phyloP scores from a whole-genome alignment of 2,113 vertebrate species.

The Piprites chloris region DNA sequence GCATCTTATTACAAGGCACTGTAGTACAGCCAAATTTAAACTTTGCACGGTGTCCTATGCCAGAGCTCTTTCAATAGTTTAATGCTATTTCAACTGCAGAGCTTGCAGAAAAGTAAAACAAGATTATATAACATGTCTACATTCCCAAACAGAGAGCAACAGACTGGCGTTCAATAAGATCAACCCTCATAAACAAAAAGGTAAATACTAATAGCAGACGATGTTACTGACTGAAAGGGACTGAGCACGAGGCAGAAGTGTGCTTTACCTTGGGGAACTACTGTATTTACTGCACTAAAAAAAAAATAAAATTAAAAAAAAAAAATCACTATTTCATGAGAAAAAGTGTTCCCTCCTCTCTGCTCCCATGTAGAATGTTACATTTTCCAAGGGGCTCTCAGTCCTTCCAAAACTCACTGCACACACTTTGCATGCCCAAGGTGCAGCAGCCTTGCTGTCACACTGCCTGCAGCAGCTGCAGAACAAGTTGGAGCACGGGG shows the following conservation, averaged over 20 bases:
- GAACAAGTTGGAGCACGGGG: fast-evolving
- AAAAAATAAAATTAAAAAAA: too few species aligned
- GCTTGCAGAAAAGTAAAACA: neutral
- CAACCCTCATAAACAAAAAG: neutral
- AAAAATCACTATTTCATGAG: too few species aligned
- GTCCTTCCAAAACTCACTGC: neutral
- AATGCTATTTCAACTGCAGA: neutral
- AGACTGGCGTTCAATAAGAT: neutral
- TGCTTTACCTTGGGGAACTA: neutral
- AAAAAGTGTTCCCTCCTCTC: neutral
- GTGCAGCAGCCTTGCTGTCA: neutral
- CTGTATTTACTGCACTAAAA: too few species aligned
- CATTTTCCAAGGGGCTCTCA: neutral
- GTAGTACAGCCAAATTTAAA: neutral
- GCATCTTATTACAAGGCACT: neutral
- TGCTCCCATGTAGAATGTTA: neutral
- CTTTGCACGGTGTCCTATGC: neutral
- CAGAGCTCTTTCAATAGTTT: neutral
- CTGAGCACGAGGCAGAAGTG: neutral
- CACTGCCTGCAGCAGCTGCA: neutral
- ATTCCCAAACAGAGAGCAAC: neutral
- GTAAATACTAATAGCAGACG: neutral
- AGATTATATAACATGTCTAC: neutral
- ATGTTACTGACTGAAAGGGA: neutral
- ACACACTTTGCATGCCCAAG: fast-evolving